phyloP scores from a whole-genome alignment of 1,140 invertebrate species.

The Drosophila lacertosa region DNA sequence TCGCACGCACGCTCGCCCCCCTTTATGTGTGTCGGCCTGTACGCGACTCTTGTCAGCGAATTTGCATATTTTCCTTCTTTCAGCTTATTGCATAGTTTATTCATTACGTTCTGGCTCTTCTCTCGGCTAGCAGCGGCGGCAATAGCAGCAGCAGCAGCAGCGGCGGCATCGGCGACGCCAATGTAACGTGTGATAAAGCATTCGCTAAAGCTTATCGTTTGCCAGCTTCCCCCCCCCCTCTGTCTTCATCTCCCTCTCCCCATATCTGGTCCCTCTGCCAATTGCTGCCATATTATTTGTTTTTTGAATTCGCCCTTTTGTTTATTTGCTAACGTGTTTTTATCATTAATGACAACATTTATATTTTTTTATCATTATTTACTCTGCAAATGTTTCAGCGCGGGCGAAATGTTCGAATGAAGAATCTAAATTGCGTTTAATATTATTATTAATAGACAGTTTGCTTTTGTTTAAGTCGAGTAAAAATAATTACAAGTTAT shows the following conservation, averaged over 20 bases:
- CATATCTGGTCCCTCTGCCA: too few species aligned
- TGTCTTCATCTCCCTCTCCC: not conserved
- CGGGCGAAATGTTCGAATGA: too few species aligned
- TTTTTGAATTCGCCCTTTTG: constrained; percentile 24
- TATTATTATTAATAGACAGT: too few species aligned
- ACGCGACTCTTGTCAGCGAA: constrained; percentile 34
- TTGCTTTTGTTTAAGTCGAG: too few species aligned
- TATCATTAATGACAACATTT: constrained; percentile 47
- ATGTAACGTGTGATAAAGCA: constrained; percentile 75
- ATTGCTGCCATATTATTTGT: constrained; percentile 49
- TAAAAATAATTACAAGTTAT: too few species aligned
- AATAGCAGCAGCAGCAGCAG: constrained; percentile 24
- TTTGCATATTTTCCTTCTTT: constrained; percentile 76
- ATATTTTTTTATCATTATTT: constrained; percentile 24
- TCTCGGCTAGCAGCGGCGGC: constrained; percentile 25
- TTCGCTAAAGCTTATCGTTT: constrained; percentile 48
- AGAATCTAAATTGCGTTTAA: too few species aligned
- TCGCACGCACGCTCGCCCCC: not conserved
- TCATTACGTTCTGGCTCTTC: constrained; percentile 76
- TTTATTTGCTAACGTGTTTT: constrained; percentile 35
- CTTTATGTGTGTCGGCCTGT: not conserved
- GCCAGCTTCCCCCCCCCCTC: not conserved
- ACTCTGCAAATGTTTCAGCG: not conserved
- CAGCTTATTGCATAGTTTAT: constrained; percentile 80
- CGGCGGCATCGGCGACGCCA: constrained; percentile 8